phyloP scores from a whole-genome alignment of 2,113 vertebrate species.

The Cacatua alba region DNA sequence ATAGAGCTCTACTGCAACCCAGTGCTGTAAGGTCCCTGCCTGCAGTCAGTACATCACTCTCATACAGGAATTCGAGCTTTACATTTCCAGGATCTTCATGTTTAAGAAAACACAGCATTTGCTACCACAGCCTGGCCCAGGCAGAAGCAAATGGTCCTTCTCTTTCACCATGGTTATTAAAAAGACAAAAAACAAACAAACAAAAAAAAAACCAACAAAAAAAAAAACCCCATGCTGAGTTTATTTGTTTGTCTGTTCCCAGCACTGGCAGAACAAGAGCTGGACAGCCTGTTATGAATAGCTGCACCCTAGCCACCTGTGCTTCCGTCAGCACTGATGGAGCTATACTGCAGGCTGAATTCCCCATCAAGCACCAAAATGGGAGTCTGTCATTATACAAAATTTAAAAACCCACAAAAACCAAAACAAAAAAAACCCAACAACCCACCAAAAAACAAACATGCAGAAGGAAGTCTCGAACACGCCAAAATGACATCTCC shows the following conservation, averaged over 20 bases:
- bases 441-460: not conserved
- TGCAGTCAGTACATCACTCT: not conserved
- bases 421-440: not conserved
- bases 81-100: not conserved
- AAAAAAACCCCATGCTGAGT: not conserved
- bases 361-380: not conserved
- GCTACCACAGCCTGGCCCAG: not conserved
- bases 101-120: not conserved
- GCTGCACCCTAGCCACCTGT: not conserved
- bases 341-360: not conserved
- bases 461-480: not conserved
- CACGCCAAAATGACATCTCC: fast-evolving
- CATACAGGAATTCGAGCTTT: not conserved
- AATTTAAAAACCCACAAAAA: not conserved
- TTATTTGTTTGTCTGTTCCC: not conserved
- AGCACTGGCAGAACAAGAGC: not conserved
- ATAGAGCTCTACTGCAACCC: not conserved
- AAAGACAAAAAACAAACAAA: not conserved
- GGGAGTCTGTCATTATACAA: not conserved
- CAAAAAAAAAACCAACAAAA: not conserved
- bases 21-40: not conserved
- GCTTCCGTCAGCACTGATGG: not conserved
- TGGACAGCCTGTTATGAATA: not conserved
- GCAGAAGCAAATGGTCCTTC: not conserved
- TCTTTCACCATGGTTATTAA: not conserved